Percentiles rank a stretch among this genome's conserved stretches.
Conservation (phyloP, 1,140 invertebrate genomes). For the Anastrepha obliqua region DNA sequence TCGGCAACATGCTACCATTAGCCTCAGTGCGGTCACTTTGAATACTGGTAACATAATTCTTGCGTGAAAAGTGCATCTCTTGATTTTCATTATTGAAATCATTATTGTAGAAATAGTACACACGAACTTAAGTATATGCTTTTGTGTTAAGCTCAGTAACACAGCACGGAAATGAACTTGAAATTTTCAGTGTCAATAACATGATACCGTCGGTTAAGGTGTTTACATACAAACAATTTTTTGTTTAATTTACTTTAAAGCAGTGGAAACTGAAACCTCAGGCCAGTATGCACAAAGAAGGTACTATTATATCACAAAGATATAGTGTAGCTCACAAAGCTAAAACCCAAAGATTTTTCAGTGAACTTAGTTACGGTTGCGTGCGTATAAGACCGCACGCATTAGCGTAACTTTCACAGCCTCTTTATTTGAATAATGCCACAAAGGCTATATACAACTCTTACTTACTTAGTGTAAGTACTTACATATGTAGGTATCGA, state of each 20-base stretch:
- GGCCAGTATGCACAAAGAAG: not conserved
- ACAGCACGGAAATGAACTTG: slow-evolving; percentile 36
- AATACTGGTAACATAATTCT: not conserved
- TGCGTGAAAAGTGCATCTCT: not conserved
- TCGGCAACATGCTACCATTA: not conserved
- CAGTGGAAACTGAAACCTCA: not conserved
- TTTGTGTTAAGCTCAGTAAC: not conserved
- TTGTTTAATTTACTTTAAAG: not conserved
- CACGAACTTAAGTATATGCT: not conserved
- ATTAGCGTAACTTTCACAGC: too few species aligned
- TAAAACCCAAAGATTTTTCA: too few species aligned
- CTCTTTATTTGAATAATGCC: too few species aligned
- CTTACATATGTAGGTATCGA: too few species aligned
- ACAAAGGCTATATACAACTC: too few species aligned
- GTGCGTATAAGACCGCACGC: too few species aligned
- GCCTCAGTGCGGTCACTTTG: not conserved
- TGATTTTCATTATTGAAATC: not conserved
- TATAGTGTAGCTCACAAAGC: too few species aligned
- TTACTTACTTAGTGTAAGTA: too few species aligned
- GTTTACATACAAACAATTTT: not conserved
- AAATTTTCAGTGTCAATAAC: slow-evolving; percentile 25
- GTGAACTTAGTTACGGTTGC: too few species aligned
- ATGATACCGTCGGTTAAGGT: not conserved
- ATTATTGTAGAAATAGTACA: not conserved
- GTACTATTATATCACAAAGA: not conserved